Conservation (phyloP, 2,888 invertebrate genomes). For the Stenurella melanura region DNA sequence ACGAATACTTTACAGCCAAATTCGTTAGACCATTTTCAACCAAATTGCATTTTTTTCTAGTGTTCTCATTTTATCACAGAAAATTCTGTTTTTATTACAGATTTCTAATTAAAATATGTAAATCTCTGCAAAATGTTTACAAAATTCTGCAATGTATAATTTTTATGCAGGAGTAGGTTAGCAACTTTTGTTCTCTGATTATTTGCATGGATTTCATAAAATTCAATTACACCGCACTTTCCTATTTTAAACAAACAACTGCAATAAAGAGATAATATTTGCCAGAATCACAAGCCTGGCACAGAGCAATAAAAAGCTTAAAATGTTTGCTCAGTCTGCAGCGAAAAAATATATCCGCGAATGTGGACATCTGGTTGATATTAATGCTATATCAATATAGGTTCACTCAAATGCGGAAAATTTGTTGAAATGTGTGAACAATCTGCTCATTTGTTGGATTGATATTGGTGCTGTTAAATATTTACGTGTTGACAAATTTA, state of each 20-base stretch:
- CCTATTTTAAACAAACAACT: slow-evolving; percentile 2
- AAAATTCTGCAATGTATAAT: background rate
- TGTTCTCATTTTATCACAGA: background rate
- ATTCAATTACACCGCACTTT: background rate
- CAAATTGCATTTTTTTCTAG: background rate
- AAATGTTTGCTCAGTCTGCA: background rate
- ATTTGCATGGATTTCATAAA: background rate
- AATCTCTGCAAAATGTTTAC: background rate
- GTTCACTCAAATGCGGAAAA: background rate
- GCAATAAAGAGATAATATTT: background rate
- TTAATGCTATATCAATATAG: background rate
- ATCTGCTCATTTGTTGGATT: background rate
- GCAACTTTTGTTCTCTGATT: background rate
- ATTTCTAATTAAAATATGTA: slow-evolving; percentile 1
- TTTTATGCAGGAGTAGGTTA: background rate
- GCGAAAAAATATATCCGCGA: background rate
- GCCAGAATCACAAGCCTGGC: background rate
- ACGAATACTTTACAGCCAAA: too few species aligned
- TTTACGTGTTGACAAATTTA: background rate
- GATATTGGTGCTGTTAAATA: background rate
- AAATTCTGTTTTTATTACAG: background rate
- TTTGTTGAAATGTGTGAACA: background rate
- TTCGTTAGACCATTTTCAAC: too few species aligned
- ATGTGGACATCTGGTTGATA: background rate
- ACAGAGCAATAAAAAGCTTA: background rate